Conservation (phyloP, 2,888 invertebrate genomes). For the Dioctria linearis region DNA sequence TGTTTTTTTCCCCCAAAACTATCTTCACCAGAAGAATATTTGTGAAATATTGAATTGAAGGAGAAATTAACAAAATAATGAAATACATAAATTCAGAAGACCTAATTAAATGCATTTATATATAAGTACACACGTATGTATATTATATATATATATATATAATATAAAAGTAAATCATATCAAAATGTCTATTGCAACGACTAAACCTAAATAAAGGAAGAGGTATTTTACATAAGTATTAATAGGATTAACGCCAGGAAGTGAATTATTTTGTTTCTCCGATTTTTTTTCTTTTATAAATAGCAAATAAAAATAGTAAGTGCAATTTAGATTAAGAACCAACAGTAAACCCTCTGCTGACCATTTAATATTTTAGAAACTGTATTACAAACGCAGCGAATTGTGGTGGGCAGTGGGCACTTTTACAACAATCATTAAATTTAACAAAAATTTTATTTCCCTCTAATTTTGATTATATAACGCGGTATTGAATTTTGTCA, state of each 20-base stretch:
- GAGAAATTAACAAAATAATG: background rate
- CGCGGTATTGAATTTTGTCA: background rate
- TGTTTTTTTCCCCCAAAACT: background rate
- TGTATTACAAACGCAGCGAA: background rate
- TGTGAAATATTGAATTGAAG: conserved; percentile 4
- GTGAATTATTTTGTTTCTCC: conserved; percentile 10
- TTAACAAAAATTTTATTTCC: background rate
- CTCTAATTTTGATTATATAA: background rate
- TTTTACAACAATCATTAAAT: conserved; percentile 17
- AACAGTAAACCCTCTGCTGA: conserved; percentile 24
- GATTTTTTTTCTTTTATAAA: conserved; percentile 37
- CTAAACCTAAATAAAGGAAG: conserved; percentile 50
- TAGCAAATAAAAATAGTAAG: conserved; percentile 39
- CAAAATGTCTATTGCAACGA: conserved; percentile 63
- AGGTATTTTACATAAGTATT: conserved; percentile 50
- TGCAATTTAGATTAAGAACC: conserved; percentile 51
- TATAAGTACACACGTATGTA: too few relatives aligned
- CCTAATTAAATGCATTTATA: conserved; percentile 40
- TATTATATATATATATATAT: too few relatives aligned
- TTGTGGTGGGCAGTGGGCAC: background rate
- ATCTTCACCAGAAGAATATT: conserved; percentile 7
- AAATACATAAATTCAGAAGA: conserved; percentile 15
- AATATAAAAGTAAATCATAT: conserved; percentile 61
- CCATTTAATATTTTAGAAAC: background rate
- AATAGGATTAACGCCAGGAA: conserved; percentile 39